Conservation (phyloP, 2,113 vertebrate genomes). For the Lates calcarifer region DNA sequence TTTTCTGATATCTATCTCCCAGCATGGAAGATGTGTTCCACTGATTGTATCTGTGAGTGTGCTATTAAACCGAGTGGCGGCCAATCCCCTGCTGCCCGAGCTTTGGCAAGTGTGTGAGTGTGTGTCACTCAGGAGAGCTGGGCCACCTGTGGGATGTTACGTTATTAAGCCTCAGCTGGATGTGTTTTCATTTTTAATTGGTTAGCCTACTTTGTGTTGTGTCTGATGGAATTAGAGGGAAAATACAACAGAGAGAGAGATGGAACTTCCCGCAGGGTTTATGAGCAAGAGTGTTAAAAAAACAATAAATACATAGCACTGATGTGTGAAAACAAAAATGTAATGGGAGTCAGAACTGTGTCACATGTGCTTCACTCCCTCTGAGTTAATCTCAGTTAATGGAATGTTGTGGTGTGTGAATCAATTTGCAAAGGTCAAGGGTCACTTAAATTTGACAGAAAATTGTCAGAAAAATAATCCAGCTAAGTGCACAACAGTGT, state of each 20-base stretch:
- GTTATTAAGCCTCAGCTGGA: constrained; percentile 59
- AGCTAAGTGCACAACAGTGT: too few relatives aligned
- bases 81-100: not conserved
- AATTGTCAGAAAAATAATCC: too few relatives aligned
- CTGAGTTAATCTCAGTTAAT: constrained; percentile 8
- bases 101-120: constrained; percentile 15
- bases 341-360: not conserved
- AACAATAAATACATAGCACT: constrained; percentile 5
- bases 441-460: constrained; percentile 21
- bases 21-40: constrained; percentile 54
- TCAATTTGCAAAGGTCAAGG: constrained; percentile 16
- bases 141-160: constrained; percentile 55
- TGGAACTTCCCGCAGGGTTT: constrained; percentile 21
- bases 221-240: constrained; percentile 29
- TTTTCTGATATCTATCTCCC: constrained; percentile 49
- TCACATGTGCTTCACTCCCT: constrained; percentile 13
- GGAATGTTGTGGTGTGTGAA: constrained; percentile 24
- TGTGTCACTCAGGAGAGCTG: constrained; percentile 21
- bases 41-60: constrained; percentile 57
- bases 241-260: constrained; percentile 2
- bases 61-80: constrained; percentile 43
- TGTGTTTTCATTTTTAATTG: constrained; percentile 58
- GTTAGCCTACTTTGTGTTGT: constrained; percentile 31
- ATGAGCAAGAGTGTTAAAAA: not conserved
- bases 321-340: constrained; percentile 6